These are phyloP conservation scores for Calyptommatus sinebrachiatus DNA, from an alignment of 2,113 vertebrate species.

Conservation along the genomic window DNA sequence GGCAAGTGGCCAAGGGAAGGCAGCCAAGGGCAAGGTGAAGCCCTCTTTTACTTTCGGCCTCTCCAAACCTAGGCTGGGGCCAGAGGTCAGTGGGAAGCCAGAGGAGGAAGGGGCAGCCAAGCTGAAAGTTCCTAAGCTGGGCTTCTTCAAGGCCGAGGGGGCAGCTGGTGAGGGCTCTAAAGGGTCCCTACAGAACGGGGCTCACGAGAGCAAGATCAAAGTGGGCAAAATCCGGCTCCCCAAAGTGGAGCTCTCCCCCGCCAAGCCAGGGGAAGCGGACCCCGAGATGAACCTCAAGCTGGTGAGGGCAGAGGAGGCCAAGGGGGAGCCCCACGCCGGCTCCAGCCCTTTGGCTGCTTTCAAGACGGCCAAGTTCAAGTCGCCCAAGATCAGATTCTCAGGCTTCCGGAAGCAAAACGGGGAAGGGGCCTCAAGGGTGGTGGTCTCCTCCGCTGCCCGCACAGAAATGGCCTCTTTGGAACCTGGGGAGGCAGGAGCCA, in stretches of 20 bases:
- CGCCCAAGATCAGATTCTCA: conserved; percentile 56
- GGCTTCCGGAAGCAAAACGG: conserved; percentile 62
- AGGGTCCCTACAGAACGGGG: conserved; percentile 47
- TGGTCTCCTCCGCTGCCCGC: conserved; percentile 70
- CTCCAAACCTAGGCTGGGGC: conserved; percentile 57
- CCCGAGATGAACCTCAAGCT: conserved; percentile 50
- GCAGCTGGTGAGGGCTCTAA: conserved; percentile 42
- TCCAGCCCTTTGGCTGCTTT: not conserved
- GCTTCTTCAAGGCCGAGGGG: conserved; percentile 64
- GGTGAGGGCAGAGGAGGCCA: conserved; percentile 46
- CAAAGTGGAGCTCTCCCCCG: conserved; percentile 77
- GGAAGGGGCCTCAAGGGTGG: conserved; percentile 1
- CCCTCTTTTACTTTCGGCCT: conserved; percentile 60
- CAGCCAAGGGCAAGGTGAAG: conserved; percentile 71
- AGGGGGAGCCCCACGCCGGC: conserved; percentile 10
- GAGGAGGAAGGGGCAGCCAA: conserved; percentile 30
- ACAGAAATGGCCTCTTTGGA: conserved; percentile 59
- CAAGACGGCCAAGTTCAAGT: conserved; percentile 48
- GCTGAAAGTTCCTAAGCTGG: conserved; percentile 72
- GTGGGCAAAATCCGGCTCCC: conserved; percentile 77
- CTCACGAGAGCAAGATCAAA: conserved; percentile 57
- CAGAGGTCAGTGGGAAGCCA: conserved; percentile 37
- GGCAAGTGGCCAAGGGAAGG: conserved; percentile 47
- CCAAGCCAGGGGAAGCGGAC: conserved; percentile 59
- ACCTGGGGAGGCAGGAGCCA: conserved; percentile 61